phyloP scores from a whole-genome alignment of 2,797 vertebrate species.

The Enteromius thamalakanensis region DNA sequence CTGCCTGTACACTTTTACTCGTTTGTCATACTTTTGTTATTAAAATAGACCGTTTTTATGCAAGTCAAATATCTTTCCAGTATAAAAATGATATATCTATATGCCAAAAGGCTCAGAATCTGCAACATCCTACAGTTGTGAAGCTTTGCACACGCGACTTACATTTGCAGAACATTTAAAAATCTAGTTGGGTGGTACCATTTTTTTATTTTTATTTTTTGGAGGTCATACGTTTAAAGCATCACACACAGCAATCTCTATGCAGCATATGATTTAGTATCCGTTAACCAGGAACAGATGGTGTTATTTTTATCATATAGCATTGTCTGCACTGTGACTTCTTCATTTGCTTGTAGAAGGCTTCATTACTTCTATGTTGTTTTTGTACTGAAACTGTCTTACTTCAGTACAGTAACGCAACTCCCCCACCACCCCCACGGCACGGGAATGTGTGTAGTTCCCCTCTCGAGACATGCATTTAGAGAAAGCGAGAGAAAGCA shows the following conservation, averaged over 20 bases:
- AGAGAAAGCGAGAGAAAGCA: not conserved
- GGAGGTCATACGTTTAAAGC: too few relatives aligned
- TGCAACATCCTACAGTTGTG: not conserved
- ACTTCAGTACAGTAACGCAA: not conserved
- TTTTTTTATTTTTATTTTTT: not conserved
- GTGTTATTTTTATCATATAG: not conserved
- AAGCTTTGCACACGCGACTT: not conserved
- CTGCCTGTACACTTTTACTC: not conserved
- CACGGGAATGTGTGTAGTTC: not conserved
- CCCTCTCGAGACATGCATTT: not conserved
- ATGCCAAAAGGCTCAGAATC: not conserved
- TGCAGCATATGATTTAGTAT: not conserved
- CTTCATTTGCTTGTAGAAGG: not conserved
- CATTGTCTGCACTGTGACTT: not conserved
- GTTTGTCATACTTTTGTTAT: not conserved
- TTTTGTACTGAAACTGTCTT: conserved; percentile 1
- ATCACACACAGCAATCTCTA: not conserved
- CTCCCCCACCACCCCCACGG: not conserved
- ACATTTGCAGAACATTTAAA: not conserved
- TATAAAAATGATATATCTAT: not conserved
- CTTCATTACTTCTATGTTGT: not conserved
- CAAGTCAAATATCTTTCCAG: not conserved
- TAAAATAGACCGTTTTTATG: not conserved
- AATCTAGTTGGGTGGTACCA: not conserved
- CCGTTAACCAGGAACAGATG: not conserved